phyloP scores from a whole-genome alignment of 2,888 invertebrate species.

The Colostygia pectinataria region DNA sequence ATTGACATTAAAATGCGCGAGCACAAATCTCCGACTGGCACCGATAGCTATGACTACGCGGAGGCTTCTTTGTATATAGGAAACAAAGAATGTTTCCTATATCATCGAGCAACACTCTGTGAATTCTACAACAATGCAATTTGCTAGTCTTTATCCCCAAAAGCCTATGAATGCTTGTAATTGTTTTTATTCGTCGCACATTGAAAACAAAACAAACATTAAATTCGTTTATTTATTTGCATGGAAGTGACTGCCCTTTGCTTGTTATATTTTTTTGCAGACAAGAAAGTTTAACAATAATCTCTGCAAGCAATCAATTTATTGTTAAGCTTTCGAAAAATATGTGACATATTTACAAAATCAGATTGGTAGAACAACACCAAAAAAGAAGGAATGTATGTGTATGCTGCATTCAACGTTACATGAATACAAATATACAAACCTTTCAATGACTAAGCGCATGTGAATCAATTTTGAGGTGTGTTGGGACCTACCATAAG shows the following conservation, averaged over 20 bases:
- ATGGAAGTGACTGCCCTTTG: neutral
- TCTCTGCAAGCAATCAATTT: neutral
- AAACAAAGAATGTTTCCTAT: no score
- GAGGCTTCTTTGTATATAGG: slow-evolving; percentile 51
- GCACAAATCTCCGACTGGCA: slow-evolving; percentile 48
- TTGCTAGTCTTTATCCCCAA: slow-evolving; percentile 56
- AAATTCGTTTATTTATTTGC: slow-evolving; percentile 1
- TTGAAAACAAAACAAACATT: slow-evolving; percentile 39
- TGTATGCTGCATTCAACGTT: slow-evolving; percentile 12
- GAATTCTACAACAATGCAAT: slow-evolving; percentile 44
- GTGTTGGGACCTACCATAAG: slow-evolving; percentile 35
- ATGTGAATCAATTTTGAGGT: slow-evolving; percentile 50
- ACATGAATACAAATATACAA: slow-evolving; percentile 42
- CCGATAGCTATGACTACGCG: slow-evolving; percentile 31
- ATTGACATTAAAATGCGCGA: slow-evolving; percentile 56
- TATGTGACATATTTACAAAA: slow-evolving; percentile 6
- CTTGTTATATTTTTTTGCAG: neutral
- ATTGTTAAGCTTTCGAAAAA: neutral
- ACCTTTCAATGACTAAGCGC: slow-evolving; percentile 51
- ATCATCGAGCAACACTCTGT: slow-evolving; percentile 33
- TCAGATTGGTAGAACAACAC: slow-evolving; percentile 7
- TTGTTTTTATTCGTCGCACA: slow-evolving; percentile 38
- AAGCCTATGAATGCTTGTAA: slow-evolving; percentile 43
- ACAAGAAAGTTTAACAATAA: neutral
- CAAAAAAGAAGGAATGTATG: slow-evolving; percentile 19